Conservation (phyloP, 2,113 vertebrate genomes). For the Oreotrochilus melanogaster region DNA sequence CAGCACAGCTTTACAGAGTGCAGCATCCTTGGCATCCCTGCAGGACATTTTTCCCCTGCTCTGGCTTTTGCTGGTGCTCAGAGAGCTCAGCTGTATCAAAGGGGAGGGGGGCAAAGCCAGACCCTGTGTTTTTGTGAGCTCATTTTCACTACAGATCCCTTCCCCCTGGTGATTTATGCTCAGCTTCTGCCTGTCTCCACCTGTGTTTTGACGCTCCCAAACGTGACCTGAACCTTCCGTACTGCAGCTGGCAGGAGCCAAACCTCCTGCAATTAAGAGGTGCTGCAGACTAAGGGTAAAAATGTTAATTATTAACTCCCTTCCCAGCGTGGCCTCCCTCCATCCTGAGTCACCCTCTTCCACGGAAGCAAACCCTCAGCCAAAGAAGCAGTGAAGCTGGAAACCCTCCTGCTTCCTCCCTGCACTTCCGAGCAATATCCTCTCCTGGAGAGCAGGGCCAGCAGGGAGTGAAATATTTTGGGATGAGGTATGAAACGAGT, state of each 20-base stretch:
- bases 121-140: neutral
- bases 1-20: neutral
- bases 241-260: neutral
- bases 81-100: neutral
- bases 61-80: neutral
- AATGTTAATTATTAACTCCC: constrained; percentile 49
- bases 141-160: neutral
- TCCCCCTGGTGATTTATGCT: neutral
- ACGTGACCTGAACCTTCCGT: neutral
- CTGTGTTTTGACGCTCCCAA: neutral
- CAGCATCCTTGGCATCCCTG: neutral
- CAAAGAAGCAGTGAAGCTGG: neutral
- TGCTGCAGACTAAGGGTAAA: neutral
- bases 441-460: neutral
- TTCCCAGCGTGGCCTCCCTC: neutral
- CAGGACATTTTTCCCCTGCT: neutral
- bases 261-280: neutral
- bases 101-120: neutral
- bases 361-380: neutral
- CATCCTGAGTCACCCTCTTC: neutral
- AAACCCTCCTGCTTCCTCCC: constrained; percentile 36
- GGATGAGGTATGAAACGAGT: constrained; percentile 36
- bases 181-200: neutral
- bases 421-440: constrained; percentile 19
- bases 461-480: neutral